Percentiles rank a stretch among this genome's conserved stretches.
phyloP scores from a whole-genome alignment of 2,888 invertebrate genomes.

The Prenolepis imparis region DNA sequence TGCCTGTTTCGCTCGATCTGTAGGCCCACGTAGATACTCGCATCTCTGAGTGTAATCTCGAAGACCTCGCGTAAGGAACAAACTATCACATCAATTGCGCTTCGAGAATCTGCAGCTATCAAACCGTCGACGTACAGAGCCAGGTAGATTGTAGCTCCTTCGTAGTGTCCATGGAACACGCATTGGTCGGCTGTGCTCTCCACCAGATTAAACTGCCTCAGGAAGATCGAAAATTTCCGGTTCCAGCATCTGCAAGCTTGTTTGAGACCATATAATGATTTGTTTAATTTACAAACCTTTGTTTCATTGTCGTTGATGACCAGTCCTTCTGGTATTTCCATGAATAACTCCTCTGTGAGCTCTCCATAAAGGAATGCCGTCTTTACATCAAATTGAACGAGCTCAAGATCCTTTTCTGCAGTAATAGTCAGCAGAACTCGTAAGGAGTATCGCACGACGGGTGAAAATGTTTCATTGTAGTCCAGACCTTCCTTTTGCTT shows the following conservation, averaged over 20 bases:
- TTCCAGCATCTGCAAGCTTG: conserved; percentile 4
- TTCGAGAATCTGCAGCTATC: not conserved
- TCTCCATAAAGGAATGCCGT: conserved; percentile 1
- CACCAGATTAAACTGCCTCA: not conserved
- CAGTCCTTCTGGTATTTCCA: not conserved
- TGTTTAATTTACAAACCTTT: conserved; percentile 54
- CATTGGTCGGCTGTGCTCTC: not conserved
- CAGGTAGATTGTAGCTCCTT: not conserved
- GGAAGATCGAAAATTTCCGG: not conserved
- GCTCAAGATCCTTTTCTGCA: too few species aligned
- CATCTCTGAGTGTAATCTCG: not conserved
- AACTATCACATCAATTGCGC: not conserved
- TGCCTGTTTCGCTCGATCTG: not conserved
- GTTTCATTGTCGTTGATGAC: too few species aligned
- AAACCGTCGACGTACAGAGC: not conserved
- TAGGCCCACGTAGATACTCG: not conserved
- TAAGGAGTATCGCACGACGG: too few species aligned
- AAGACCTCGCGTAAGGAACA: not conserved
- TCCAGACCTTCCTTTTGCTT: not conserved
- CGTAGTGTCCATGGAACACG: not conserved
- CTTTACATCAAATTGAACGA: too few species aligned
- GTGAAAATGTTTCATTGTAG: not conserved
- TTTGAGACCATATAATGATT: conserved; percentile 43
- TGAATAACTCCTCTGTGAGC: not conserved
- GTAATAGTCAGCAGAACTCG: too few species aligned